Base-by-base conservation (phyloP, 2,888 invertebrate species). In the Micropterix aruncella region DNA sequence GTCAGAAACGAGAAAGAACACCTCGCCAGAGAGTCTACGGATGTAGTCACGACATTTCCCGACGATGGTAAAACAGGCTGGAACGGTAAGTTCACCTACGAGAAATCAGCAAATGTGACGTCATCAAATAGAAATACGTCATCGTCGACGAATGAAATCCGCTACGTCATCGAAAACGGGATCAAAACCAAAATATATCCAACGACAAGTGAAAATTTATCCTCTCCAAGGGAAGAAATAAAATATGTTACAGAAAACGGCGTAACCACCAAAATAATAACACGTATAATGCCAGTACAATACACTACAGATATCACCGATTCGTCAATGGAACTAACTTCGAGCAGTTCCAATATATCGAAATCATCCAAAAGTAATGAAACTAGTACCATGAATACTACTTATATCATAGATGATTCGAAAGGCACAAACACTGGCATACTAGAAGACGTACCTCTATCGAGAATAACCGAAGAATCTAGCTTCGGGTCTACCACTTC, bases 71-170 rank as follows among this genome's bases (percentile, higher is more conserved):
- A 61, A 18, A 69, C 69, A 17, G 70, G 70, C 7, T 76, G 76
- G 76, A 74, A 76, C 46, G 75, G 76, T 9, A 74, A 71, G 52
- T 76, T 75, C 47, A 57, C 60, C 16, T 70, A 72, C 50, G 75
- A 74, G 56, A 70, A 62, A 48, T 65, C 67, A 43, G 64, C 66
- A 43, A 66, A 65, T 41, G 62, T 65, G 2, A 45, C 39, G 48
- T 66, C 67, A 12, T 65, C 62, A 60, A 53, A 50, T 66, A 66
- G 1, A 67, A 66, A 52, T n/a, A n/a, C n/a, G n/a, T n/a, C n/a
- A n/a, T n/a, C n/a, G n/a, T n/a, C n/a, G 68, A 68, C 50, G 60
- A 61, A 49, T 67, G 67, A 12, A 62, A 60, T 48, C 69, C 66
- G 49, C 70, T 72, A 69, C 50, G 59, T 71, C 16, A 70, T 64